A percentile compares a stretch with the other conserved stretches of the same genome.
Evolutionary conservation across 1,140 invertebrate species (phyloP).

Genomic region (Eurosta solidaginis): DNA sequence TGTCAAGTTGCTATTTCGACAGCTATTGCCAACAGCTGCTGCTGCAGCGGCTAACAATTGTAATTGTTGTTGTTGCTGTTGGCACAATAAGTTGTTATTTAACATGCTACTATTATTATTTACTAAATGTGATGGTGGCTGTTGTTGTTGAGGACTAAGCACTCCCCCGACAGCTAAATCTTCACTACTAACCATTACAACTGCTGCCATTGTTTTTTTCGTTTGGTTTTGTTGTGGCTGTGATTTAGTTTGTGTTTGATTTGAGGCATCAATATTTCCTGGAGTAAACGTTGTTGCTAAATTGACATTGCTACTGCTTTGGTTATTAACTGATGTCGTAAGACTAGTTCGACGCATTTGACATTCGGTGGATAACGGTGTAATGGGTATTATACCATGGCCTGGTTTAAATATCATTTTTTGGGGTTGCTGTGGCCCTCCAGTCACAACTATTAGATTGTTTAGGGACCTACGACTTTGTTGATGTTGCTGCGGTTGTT

Average conservation of each 20-base stretch:
- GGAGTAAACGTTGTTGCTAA: neutral
- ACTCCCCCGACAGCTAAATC: slow-evolving; percentile 32
- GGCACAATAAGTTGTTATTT: slow-evolving; percentile 53
- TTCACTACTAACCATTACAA: slow-evolving; percentile 58
- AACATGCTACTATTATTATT: slow-evolving; percentile 51
- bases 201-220: slow-evolving; percentile 57
- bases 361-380: slow-evolving; percentile 19
- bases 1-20: slow-evolving; percentile 44
- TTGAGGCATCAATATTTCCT: neutral
- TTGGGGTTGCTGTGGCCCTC: slow-evolving; percentile 52
- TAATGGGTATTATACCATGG: slow-evolving; percentile 47
- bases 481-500: slow-evolving; percentile 52
- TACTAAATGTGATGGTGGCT: slow-evolving; percentile 40
- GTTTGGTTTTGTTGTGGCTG: slow-evolving; percentile 39
- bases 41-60: slow-evolving; percentile 51
- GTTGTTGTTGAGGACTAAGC: slow-evolving; percentile 33
- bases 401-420: slow-evolving; percentile 53
- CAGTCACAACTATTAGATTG: slow-evolving; percentile 55
- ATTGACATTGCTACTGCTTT: slow-evolving; percentile 25
- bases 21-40: slow-evolving; percentile 42
- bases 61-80: slow-evolving; percentile 44
- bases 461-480: slow-evolving; percentile 56
- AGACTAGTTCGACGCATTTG: slow-evolving; percentile 47
- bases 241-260: neutral
- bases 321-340: slow-evolving; percentile 39